A percentile compares a stretch with the other conserved stretches of the same genome.
Evolutionary conservation across 2,797 vertebrate genomes (phyloP).

Genomic region (Heteromormyrus szaboi): DNA sequence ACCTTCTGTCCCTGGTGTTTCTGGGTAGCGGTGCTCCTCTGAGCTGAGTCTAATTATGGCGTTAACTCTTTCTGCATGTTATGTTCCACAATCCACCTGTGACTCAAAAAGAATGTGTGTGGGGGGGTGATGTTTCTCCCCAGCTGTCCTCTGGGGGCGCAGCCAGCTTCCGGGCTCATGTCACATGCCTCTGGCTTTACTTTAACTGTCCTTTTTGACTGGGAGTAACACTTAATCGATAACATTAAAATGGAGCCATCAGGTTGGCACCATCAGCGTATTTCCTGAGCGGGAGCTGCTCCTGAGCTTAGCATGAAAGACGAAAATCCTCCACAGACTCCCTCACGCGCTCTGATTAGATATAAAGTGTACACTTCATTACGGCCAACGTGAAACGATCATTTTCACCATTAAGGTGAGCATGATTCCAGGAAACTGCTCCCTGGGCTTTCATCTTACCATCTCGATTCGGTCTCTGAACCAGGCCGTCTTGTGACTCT

Average conservation of each 20-base stretch:
- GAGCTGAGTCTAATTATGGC: constrained; percentile 22
- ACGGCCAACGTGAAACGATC: not conserved
- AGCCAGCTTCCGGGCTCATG: not conserved
- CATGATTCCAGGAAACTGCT: not conserved
- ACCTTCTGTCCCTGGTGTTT: not conserved
- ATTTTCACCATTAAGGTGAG: not conserved
- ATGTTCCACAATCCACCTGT: not conserved
- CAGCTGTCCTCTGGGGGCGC: not conserved
- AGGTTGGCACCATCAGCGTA: not conserved
- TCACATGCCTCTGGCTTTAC: not conserved
- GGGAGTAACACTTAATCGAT: not conserved
- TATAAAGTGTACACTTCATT: not conserved
- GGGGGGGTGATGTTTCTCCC: not conserved
- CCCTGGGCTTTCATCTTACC: not conserved
- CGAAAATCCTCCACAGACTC: not conserved
- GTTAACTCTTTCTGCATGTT: not conserved
- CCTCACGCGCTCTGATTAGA: not conserved
- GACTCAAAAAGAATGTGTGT: not conserved
- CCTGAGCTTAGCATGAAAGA: not conserved
- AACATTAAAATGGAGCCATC: not conserved
- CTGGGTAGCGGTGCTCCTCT: not conserved
- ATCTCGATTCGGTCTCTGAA: not conserved
- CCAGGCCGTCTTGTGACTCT: not conserved
- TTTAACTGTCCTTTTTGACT: not conserved
- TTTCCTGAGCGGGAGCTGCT: not conserved